Conservation (phyloP, 2,113 vertebrate species). For the Engystomops pustulosus region DNA sequence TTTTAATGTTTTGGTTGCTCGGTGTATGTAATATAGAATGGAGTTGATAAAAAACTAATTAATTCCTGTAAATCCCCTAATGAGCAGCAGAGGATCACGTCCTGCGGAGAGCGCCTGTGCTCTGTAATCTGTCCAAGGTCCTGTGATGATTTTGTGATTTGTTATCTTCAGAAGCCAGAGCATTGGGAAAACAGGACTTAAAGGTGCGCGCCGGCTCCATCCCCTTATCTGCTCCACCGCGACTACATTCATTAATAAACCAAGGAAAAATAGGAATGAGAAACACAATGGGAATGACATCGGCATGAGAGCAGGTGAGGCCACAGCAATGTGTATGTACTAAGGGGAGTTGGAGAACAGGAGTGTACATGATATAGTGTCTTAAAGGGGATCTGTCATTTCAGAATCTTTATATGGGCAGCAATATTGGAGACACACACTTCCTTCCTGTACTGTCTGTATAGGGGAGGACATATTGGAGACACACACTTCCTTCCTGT, state of each 20-base stretch:
- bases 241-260: not conserved
- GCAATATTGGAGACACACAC: too few species aligned
- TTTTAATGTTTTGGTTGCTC: too few species aligned
- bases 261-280: not conserved
- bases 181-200: not conserved
- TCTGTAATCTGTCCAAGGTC: not conserved
- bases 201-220: not conserved
- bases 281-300: not conserved
- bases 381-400: not conserved
- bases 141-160: slow-evolving; percentile 10
- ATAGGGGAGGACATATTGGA: too few species aligned
- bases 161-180: not conserved
- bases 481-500: too few species aligned
- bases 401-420: too few species aligned
- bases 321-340: too few species aligned
- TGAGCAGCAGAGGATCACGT: not conserved
- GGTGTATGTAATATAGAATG: not conserved
- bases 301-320: too few species aligned
- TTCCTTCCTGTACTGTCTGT: too few species aligned
- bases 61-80: not conserved
- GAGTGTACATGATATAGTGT: not conserved
- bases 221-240: not conserved
- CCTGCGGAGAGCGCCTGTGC: not conserved
- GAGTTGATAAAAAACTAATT: not conserved
- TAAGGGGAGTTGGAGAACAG: too few species aligned